Conservation (phyloP, 2,888 invertebrate species). For the Callosobruchus maculatus region DNA sequence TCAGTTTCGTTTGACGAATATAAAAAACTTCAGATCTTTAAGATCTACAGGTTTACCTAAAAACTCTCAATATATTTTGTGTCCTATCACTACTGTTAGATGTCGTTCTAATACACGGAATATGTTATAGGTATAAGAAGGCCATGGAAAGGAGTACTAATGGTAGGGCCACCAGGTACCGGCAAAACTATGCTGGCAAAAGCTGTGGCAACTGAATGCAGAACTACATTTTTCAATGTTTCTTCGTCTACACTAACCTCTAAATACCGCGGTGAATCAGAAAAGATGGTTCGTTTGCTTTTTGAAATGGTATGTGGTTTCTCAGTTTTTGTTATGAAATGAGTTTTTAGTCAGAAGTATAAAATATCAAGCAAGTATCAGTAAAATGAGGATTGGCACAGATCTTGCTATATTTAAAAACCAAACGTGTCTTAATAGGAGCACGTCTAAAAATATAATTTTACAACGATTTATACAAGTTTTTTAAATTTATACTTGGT, state of each 20-base stretch:
- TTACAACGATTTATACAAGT: no score
- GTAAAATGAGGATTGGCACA: background rate
- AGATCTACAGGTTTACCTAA: no score
- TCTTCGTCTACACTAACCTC: conserved; percentile 96
- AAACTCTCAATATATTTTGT: no score
- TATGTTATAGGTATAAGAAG: conserved; percentile 79
- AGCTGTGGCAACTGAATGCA: conserved; percentile 97
- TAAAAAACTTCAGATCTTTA: no score
- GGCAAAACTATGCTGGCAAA: conserved; percentile 97
- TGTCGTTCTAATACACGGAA: no score
- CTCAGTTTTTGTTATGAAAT: background rate
- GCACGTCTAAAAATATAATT: no score
- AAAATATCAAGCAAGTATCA: background rate
- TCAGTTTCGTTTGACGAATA: no score
- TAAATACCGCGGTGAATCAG: conserved; percentile 98
- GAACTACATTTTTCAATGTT: conserved; percentile 96
- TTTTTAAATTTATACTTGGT: no score
- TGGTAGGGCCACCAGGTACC: conserved; percentile 91
- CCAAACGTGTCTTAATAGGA: background rate
- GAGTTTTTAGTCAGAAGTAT: background rate
- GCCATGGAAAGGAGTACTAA: conserved; percentile 94
- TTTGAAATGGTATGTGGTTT: conserved; percentile 84
- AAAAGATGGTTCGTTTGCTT: conserved; percentile 91
- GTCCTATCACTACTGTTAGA: no score
- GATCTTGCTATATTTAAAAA: background rate